These are phyloP conservation scores for Eurypyga helias DNA, from an alignment of 2,113 vertebrate species.

Conservation along the genomic window DNA sequence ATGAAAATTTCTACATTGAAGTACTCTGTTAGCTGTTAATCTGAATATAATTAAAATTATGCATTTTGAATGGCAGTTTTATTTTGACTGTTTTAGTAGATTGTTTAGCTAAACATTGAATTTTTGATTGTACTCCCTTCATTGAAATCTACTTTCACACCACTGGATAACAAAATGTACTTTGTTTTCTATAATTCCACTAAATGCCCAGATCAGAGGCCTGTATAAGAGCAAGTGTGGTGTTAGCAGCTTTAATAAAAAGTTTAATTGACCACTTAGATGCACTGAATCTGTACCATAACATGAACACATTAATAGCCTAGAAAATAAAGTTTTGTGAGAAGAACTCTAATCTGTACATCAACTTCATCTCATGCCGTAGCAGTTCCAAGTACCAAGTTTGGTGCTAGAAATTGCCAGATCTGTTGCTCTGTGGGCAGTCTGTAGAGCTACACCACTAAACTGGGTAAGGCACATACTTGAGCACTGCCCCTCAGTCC, in stretches of 20 bases:
- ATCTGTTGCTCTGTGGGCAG: background rate
- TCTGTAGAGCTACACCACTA: fast-evolving
- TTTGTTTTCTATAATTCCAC: background rate
- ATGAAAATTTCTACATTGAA: background rate
- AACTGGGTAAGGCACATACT: background rate
- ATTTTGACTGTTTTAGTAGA: background rate
- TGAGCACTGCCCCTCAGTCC: background rate
- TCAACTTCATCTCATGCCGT: background rate
- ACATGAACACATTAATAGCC: background rate
- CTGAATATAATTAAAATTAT: background rate
- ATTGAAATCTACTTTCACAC: background rate
- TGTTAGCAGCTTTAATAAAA: background rate
- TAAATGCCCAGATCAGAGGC: background rate
- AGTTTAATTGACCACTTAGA: background rate
- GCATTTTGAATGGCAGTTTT: background rate
- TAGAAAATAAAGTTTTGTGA: background rate
- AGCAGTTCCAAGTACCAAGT: background rate
- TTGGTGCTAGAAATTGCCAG: background rate
- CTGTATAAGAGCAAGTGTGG: background rate
- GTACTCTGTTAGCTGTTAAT: background rate
- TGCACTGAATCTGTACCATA: background rate
- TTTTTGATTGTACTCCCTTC: background rate
- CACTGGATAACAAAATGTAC: background rate
- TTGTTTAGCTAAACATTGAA: background rate
- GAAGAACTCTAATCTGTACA: background rate